Evolutionary conservation across 2,888 invertebrate genomes (phyloP).

Genomic region (Emmelina monodactyla): DNA sequence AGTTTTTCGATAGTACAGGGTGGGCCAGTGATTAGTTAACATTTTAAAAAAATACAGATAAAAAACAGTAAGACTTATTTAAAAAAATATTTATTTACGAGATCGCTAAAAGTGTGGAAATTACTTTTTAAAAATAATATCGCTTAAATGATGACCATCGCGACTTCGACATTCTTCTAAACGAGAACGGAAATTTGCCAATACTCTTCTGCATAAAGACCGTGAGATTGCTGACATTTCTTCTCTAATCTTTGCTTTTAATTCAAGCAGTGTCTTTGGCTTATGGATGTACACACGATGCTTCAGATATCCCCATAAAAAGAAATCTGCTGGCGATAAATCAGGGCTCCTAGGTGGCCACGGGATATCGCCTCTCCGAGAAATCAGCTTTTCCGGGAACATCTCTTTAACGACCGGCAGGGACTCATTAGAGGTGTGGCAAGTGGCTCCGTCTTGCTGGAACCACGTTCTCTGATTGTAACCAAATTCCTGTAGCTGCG

Average conservation of each 20-base stretch:
- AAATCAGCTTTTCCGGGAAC: conserved; percentile 14
- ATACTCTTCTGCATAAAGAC: background rate
- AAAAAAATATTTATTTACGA: too few species aligned
- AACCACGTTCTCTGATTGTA: conserved; percentile 14
- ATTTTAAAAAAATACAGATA: too few species aligned
- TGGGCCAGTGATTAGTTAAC: too few species aligned
- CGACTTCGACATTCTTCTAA: too few species aligned
- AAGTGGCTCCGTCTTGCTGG: conserved; percentile 17
- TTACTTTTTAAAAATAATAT: too few species aligned
- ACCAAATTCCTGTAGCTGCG: conserved; percentile 13
- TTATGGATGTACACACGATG: conserved; percentile 11
- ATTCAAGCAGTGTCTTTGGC: conserved; percentile 10
- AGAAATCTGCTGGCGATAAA: conserved; percentile 8
- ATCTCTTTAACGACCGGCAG: conserved; percentile 11
- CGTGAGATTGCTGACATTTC: conserved; percentile 15
- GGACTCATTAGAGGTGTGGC: conserved; percentile 14
- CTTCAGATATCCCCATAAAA: conserved; percentile 9
- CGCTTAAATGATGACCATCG: too few species aligned
- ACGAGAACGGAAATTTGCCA: too few species aligned
- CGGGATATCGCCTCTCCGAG: conserved; percentile 12
- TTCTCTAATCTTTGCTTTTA: conserved; percentile 12
- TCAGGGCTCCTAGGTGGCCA: conserved; percentile 15
- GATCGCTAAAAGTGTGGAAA: too few species aligned
- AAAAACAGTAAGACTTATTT: too few species aligned
- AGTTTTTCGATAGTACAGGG: too few species aligned